A percentile compares a stretch with the other conserved stretches of the same genome.
phyloP scores from a whole-genome alignment of 2,113 vertebrate species.

The Malurus elegans region DNA sequence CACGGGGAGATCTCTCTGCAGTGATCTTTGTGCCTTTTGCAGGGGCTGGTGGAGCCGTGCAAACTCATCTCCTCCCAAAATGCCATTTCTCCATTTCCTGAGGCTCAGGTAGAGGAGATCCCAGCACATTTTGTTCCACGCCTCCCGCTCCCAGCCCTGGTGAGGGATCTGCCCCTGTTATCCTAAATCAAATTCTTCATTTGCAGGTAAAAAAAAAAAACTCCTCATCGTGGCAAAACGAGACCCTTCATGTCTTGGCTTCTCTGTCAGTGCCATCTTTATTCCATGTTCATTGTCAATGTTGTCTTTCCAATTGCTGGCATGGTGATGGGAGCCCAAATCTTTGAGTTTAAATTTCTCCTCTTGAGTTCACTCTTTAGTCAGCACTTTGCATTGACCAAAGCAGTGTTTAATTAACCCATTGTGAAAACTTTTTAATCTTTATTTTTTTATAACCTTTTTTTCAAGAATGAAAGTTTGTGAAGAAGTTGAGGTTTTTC shows the following conservation, averaged over 20 bases:
- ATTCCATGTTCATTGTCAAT: background rate
- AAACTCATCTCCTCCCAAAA: background rate
- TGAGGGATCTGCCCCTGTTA: fast-evolving
- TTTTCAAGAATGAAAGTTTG: background rate
- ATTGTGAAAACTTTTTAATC: background rate
- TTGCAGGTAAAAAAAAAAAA: background rate
- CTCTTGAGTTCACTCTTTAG: background rate
- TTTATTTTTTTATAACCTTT: background rate
- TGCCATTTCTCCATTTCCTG: background rate
- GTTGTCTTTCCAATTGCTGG: background rate
- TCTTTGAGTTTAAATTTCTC: background rate
- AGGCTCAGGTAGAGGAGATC: background rate
- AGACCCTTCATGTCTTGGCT: fast-evolving
- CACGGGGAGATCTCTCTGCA: background rate
- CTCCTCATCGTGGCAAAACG: background rate
- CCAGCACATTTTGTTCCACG: background rate
- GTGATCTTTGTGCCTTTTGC: background rate
- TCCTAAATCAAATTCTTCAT: background rate
- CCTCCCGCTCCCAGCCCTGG: background rate
- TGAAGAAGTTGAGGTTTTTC: background rate
- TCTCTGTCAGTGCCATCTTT: background rate
- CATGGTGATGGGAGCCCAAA: background rate
- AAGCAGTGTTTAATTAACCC: background rate
- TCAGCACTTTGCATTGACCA: background rate
- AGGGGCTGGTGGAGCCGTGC: background rate